Percentiles rank a stretch among this genome's conserved stretches.
Conservation (phyloP, 2,888 invertebrate genomes). For the Athalia cordata region DNA sequence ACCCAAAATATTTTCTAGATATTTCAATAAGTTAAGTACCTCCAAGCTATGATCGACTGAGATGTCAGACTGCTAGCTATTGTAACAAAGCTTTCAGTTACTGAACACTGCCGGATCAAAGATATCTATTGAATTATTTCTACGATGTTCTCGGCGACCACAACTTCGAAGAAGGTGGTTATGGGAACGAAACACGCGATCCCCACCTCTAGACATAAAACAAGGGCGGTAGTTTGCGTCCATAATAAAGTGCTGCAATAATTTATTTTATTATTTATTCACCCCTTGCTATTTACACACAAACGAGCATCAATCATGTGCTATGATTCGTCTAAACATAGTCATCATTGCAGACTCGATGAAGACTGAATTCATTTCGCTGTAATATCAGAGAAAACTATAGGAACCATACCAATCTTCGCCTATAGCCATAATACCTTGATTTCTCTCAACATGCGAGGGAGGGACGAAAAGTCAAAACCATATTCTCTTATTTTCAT, state of each 20-base stretch:
- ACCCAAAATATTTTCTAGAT: no score
- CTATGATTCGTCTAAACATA: no score
- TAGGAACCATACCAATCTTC: no score
- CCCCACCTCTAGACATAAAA: not conserved
- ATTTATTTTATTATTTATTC: conserved; percentile 25
- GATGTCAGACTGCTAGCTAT: not conserved
- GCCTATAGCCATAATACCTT: no score
- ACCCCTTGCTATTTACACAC: not conserved
- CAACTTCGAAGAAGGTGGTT: not conserved
- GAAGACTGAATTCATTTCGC: no score
- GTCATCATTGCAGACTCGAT: no score
- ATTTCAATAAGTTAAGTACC: not conserved
- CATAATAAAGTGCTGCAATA: conserved; percentile 9
- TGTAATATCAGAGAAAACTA: no score
- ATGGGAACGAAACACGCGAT: conserved; percentile 12
- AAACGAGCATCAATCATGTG: no score
- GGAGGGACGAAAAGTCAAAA: no score
- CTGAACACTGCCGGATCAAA: not conserved
- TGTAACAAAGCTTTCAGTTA: not conserved
- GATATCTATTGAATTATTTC: conserved; percentile 13
- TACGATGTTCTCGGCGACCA: not conserved
- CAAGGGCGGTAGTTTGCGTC: not conserved
- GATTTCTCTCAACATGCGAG: no score
- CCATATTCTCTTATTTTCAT: no score
- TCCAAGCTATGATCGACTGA: not conserved